A percentile compares a stretch with the other conserved stretches of the same genome.
These are phyloP conservation scores for Barnardius zonarius DNA, from an alignment of 2,113 vertebrate species.

Conservation along the genomic window DNA sequence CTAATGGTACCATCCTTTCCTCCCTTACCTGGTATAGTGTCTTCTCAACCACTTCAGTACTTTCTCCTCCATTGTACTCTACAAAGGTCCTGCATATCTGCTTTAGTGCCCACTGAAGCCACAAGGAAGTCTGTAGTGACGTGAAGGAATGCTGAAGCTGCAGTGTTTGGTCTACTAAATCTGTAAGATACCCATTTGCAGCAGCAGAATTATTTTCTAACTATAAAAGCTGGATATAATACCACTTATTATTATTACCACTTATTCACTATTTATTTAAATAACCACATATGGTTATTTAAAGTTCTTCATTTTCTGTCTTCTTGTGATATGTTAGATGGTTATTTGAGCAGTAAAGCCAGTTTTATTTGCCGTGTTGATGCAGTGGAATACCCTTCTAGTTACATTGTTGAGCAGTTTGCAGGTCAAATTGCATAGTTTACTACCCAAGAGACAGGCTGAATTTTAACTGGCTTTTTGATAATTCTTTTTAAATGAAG, in stretches of 20 bases:
- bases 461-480: background rate
- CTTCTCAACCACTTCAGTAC: background rate
- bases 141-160: background rate
- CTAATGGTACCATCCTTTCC: background rate
- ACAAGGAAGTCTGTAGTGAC: background rate
- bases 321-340: background rate
- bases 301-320: background rate
- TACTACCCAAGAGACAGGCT: background rate
- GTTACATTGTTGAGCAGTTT: background rate
- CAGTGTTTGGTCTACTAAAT: background rate
- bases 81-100: fast-evolving
- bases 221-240: background rate
- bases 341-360: background rate
- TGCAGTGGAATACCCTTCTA: background rate
- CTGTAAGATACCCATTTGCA: background rate
- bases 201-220: background rate
- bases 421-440: background rate
- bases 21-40: background rate
- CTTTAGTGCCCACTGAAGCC: background rate
- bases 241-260: background rate
- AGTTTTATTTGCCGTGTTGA: background rate
- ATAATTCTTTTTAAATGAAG: conserved; percentile 35
- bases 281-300: background rate
- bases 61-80: background rate
- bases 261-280: background rate